A percentile compares a stretch with the other conserved stretches of the same genome.
phyloP scores from a whole-genome alignment of 2,113 vertebrate genomes.

The Ceuthmochares aereus region DNA sequence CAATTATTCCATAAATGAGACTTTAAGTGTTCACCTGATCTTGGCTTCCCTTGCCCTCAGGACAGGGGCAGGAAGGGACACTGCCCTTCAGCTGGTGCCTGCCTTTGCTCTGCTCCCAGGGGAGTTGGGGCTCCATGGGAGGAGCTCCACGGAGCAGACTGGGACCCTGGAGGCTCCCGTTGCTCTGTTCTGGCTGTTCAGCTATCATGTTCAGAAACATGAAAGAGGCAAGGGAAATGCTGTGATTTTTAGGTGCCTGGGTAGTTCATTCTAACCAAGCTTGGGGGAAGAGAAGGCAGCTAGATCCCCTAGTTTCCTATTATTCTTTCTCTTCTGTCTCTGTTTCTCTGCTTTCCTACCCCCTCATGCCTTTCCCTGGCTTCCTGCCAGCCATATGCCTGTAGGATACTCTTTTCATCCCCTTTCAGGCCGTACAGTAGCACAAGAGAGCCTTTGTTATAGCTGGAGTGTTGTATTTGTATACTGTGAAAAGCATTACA shows the following conservation, averaged over 20 bases:
- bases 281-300: background rate
- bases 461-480: background rate
- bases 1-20: background rate
- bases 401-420: background rate
- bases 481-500: background rate
- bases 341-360: background rate
- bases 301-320: background rate
- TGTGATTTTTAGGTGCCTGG: rapidly evolving
- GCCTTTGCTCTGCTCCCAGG: background rate
- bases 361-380: background rate
- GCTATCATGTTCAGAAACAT: background rate
- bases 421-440: background rate
- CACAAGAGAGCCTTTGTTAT: slow-evolving; percentile 23
- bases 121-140: rapidly evolving
- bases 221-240: rapidly evolving
- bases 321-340: background rate
- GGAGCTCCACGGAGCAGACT: background rate
- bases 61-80: background rate
- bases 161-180: background rate
- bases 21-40: background rate
- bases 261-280: background rate
- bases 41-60: background rate
- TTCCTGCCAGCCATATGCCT: background rate
- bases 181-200: background rate
- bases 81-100: background rate